A percentile compares a stretch with the other conserved stretches of the same genome.
Evolutionary conservation across 2,888 invertebrate species (phyloP).

Genomic region (Eurytoma adleriae): DNA sequence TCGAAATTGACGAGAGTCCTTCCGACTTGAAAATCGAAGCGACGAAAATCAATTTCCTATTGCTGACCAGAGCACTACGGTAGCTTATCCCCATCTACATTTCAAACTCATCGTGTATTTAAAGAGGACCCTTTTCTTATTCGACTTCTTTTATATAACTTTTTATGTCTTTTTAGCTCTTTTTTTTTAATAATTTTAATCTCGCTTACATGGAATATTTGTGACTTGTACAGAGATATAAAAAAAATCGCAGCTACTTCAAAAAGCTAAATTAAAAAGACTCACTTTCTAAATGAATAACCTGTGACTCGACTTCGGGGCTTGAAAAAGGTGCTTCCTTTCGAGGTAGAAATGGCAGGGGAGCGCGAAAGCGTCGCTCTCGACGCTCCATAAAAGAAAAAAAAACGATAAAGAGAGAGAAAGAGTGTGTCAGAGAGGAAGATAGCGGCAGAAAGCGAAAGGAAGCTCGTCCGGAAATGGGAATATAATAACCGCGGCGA

Average conservation of each 20-base stretch:
- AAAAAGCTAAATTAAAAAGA: background rate
- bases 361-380: background rate
- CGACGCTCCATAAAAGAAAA: background rate
- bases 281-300: background rate
- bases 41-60: conserved; percentile 39
- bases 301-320: background rate
- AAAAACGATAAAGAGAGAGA: background rate
- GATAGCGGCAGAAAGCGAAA: background rate
- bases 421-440: too few relatives aligned
- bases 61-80: background rate
- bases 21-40: conserved; percentile 11
- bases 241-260: background rate
- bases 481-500: conserved; percentile 47
- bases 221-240: too few relatives aligned
- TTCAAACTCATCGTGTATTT: background rate
- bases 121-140: background rate
- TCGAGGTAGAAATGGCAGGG: background rate
- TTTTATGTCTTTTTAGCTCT: too few relatives aligned
- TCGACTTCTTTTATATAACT: background rate
- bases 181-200: too few relatives aligned
- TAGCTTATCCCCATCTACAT: background rate
- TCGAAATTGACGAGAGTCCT: background rate
- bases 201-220: too few relatives aligned
- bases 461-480: conserved; percentile 12
- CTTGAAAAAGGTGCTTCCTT: background rate